Conservation (phyloP, 2,113 vertebrate species). For the Archocentrus centrarchus region DNA sequence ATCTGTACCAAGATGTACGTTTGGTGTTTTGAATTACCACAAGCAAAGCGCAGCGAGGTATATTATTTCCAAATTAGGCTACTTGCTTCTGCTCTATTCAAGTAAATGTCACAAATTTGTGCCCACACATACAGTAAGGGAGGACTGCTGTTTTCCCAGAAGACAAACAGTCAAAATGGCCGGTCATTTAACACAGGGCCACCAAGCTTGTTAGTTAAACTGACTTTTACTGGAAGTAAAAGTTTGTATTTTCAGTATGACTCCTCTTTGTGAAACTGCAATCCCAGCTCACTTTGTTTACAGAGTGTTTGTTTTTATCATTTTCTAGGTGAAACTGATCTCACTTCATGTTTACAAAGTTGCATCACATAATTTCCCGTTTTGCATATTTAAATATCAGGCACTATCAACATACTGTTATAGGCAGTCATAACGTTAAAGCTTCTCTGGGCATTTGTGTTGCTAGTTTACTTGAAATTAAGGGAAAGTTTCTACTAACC, state of each 20-base stretch:
- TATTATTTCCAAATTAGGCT: slow-evolving; percentile 16
- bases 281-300: not conserved
- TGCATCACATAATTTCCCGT: not conserved
- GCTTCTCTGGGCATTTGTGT: not conserved
- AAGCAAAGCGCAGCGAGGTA: not conserved
- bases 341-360: not conserved
- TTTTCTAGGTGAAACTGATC: not conserved
- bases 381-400: not conserved
- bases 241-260: slow-evolving; percentile 4
- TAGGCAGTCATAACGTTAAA: not conserved
- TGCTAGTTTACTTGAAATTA: slow-evolving; percentile 47
- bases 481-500: slow-evolving; percentile 16
- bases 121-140: slow-evolving; percentile 25
- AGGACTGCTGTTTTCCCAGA: slow-evolving; percentile 34
- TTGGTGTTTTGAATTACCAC: slow-evolving; percentile 8
- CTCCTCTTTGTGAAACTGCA: slow-evolving; percentile 16
- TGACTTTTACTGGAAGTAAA: slow-evolving; percentile 47
- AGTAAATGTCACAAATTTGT: not conserved
- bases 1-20: not conserved
- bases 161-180: slow-evolving; percentile 22
- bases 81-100: not conserved
- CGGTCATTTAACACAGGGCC: slow-evolving; percentile 10
- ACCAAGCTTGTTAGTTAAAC: not conserved
- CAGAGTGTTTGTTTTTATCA: not conserved
- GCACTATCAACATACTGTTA: not conserved